phyloP scores from a whole-genome alignment of 2,113 vertebrate genomes.

The Hiodon alosoides region DNA sequence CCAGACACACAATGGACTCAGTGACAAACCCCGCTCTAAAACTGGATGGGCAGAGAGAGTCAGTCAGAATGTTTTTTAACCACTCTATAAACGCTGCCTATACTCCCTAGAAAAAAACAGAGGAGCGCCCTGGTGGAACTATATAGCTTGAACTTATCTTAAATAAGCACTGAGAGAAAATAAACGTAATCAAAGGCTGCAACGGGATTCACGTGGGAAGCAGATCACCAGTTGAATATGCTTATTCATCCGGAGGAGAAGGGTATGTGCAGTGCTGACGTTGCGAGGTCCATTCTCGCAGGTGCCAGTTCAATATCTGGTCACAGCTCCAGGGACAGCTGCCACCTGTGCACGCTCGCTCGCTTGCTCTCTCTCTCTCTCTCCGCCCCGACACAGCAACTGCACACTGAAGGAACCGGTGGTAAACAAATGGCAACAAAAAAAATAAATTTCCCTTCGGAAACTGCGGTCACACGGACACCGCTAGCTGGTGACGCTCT shows the following conservation, averaged over 20 bases:
- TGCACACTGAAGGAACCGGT: too few species aligned
- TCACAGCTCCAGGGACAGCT: not conserved
- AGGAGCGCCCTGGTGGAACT: too few species aligned
- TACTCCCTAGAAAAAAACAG: not conserved
- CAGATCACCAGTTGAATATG: not conserved
- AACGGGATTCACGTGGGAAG: not conserved
- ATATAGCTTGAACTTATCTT: too few species aligned
- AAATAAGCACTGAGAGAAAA: too few species aligned
- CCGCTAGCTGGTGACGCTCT: too few species aligned
- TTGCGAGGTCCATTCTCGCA: not conserved
- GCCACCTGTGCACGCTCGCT: not conserved
- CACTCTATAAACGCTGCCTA: not conserved
- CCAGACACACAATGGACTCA: constrained; percentile 19
- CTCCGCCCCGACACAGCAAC: too few species aligned
- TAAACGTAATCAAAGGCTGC: too few species aligned
- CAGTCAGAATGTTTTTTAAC: not conserved
- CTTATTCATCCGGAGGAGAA: not conserved
- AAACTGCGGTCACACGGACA: too few species aligned
- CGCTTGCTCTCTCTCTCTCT: too few species aligned
- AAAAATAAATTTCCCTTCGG: too few species aligned
- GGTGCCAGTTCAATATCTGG: constrained; percentile 6
- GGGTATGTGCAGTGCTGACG: constrained; percentile 1
- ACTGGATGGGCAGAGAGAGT: not conserved
- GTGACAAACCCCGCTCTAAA: not conserved
- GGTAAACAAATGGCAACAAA: too few species aligned